Percentiles rank a stretch among this genome's conserved stretches.
Evolutionary conservation across 2,113 vertebrate species (phyloP).

Genomic region (Phyllostomus discolor): DNA sequence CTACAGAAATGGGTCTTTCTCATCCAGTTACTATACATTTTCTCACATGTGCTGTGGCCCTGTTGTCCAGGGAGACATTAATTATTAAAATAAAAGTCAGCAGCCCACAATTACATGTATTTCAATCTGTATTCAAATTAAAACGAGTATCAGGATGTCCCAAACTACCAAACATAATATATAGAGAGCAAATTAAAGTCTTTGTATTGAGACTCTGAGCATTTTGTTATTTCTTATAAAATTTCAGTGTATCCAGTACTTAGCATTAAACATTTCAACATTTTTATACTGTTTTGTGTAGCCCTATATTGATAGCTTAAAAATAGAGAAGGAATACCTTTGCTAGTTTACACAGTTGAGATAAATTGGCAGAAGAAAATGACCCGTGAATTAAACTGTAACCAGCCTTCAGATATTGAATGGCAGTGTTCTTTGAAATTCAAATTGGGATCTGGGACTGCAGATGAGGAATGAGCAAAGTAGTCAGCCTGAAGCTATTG

Average conservation of each 20-base stretch:
- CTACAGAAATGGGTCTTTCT: neutral
- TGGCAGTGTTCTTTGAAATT: neutral
- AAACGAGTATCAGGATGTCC: neutral
- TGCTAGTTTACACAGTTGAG: neutral
- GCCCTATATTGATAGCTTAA: neutral
- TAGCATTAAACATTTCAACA: neutral
- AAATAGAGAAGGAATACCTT: neutral
- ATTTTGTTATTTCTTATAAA: neutral
- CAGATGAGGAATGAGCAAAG: neutral
- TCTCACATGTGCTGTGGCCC: neutral
- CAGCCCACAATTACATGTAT: neutral
- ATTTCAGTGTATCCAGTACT: neutral
- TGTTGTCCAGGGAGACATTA: neutral
- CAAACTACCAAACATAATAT: neutral
- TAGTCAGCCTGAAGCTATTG: neutral
- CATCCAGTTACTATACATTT: neutral
- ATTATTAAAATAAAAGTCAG: conserved; percentile 12
- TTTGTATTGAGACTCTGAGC: neutral
- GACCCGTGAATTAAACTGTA: neutral
- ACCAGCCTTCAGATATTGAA: neutral
- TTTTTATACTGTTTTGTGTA: neutral
- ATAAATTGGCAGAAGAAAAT: neutral
- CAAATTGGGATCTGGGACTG: neutral
- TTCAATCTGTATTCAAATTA: neutral
- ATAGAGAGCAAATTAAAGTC: neutral